Conservation (phyloP, 1,140 invertebrate species). For the Whitmania pigra region DNA sequence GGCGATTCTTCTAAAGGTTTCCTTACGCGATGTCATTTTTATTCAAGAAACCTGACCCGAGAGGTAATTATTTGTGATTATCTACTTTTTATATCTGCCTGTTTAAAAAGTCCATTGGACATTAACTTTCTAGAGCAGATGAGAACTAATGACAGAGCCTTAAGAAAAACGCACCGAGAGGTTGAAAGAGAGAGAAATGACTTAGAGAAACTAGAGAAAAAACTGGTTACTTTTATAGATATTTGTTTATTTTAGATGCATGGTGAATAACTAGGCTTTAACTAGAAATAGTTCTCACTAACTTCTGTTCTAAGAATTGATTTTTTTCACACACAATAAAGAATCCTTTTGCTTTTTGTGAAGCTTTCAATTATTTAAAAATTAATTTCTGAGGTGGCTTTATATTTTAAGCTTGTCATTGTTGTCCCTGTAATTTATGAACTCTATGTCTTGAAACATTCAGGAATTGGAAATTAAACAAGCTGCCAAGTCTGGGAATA, state of each 20-base stretch:
- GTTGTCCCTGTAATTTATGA: constrained; percentile 24
- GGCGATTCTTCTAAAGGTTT: too few species aligned
- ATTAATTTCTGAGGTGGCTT: constrained; percentile 1
- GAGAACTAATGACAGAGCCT: constrained; percentile 61
- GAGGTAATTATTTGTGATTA: too few species aligned
- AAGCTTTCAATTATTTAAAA: constrained; percentile 4
- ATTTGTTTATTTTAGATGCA: constrained; percentile 10
- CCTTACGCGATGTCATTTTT: too few species aligned
- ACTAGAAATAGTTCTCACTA: too few species aligned
- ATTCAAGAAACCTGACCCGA: too few species aligned
- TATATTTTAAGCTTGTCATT: not conserved
- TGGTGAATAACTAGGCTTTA: not conserved
- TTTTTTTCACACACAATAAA: too few species aligned
- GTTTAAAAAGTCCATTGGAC: too few species aligned
- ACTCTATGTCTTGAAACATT: constrained; percentile 18
- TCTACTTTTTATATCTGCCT: too few species aligned
- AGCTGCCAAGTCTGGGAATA: constrained; percentile 70
- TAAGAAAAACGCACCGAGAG: constrained; percentile 66
- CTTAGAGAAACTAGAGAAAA: constrained; percentile 75
- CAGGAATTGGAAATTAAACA: constrained; percentile 78
- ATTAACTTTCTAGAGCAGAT: constrained; percentile 57
- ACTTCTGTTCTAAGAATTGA: too few species aligned
- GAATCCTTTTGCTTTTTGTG: too few species aligned
- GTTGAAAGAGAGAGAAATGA: constrained; percentile 64
- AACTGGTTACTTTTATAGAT: constrained; percentile 51